Percentiles rank a stretch among this genome's conserved stretches.
Evolutionary conservation across 2,797 vertebrate species (phyloP).

Genomic region (Sebastes goodei): DNA sequence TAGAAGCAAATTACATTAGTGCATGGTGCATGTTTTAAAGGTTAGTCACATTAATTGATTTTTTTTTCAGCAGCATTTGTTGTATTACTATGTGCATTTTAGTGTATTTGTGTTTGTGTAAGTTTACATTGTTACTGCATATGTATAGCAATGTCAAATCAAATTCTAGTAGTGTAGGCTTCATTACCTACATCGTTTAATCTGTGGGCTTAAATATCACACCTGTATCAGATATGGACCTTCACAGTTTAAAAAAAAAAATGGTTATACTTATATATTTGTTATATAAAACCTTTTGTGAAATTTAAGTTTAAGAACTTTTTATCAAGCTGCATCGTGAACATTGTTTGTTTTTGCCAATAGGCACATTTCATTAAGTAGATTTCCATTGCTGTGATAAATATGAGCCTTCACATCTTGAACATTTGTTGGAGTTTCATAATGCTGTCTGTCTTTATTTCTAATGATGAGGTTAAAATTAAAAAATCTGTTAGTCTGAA

Average conservation of each 20-base stretch:
- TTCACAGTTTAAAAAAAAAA: background rate
- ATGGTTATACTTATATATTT: slow-evolving; percentile 15
- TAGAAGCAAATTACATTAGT: slow-evolving; percentile 29
- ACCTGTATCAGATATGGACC: slow-evolving; percentile 11
- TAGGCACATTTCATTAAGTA: background rate
- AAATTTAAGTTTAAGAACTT: background rate
- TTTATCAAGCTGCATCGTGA: slow-evolving; percentile 14
- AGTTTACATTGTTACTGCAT: slow-evolving; percentile 20
- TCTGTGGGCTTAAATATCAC: background rate
- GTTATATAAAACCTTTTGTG: background rate
- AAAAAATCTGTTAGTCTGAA: slow-evolving; percentile 24
- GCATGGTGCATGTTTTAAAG: slow-evolving; percentile 68
- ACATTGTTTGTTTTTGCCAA: background rate
- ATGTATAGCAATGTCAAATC: slow-evolving; percentile 13
- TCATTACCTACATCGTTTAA: background rate
- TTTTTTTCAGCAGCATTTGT: background rate
- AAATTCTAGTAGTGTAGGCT: background rate
- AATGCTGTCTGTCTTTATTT: slow-evolving; percentile 27
- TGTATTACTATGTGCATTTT: slow-evolving; percentile 31
- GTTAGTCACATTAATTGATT: slow-evolving; percentile 11
- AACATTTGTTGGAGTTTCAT: slow-evolving; percentile 2
- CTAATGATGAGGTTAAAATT: slow-evolving; percentile 8
- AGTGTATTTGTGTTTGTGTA: slow-evolving; percentile 40
- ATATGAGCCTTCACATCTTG: slow-evolving; percentile 19
- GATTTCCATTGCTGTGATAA: slow-evolving; percentile 25